Conservation (phyloP, 1,140 invertebrate genomes). For the Doryteuthis pealeii region DNA sequence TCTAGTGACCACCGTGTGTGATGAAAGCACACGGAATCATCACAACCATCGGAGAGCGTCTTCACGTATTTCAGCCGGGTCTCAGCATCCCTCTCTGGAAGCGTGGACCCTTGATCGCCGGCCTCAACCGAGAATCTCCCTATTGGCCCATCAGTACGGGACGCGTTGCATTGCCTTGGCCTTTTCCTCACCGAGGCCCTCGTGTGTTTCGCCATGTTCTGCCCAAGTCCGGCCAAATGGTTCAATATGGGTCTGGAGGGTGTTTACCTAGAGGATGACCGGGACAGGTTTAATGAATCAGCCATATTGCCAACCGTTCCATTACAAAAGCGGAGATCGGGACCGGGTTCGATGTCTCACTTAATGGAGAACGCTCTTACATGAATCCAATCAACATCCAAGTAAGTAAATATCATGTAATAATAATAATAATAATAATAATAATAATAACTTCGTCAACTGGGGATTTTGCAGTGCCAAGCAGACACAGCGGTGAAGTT, state of each 20-base stretch:
- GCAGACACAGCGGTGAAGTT: too few species aligned
- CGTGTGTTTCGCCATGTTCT: constrained; percentile 89
- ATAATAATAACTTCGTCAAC: too few species aligned
- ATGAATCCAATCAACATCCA: constrained; percentile 48
- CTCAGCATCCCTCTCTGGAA: constrained; percentile 82
- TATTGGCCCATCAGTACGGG: constrained; percentile 63
- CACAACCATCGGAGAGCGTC: constrained; percentile 89
- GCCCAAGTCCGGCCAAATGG: constrained; percentile 82
- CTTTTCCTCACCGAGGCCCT: constrained; percentile 78
- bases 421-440: too few species aligned
- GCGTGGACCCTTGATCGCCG: constrained; percentile 74
- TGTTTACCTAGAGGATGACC: constrained; percentile 74
- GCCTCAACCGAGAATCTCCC: constrained; percentile 67
- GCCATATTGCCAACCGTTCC: constrained; percentile 49
- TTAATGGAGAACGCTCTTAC: constrained; percentile 45
- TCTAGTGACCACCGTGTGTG: constrained; percentile 77
- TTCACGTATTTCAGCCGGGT: constrained; percentile 82
- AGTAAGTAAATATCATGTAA: too few species aligned
- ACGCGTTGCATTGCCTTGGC: constrained; percentile 86
- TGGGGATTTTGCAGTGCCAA: too few species aligned
- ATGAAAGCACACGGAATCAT: constrained; percentile 75
- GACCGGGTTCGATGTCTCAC: constrained; percentile 74
- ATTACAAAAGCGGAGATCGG: constrained; percentile 31
- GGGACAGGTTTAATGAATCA: constrained; percentile 68
- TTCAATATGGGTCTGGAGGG: constrained; percentile 77